phyloP scores from a whole-genome alignment of 1,140 invertebrate genomes.

The Dendrolimus kikuchii region DNA sequence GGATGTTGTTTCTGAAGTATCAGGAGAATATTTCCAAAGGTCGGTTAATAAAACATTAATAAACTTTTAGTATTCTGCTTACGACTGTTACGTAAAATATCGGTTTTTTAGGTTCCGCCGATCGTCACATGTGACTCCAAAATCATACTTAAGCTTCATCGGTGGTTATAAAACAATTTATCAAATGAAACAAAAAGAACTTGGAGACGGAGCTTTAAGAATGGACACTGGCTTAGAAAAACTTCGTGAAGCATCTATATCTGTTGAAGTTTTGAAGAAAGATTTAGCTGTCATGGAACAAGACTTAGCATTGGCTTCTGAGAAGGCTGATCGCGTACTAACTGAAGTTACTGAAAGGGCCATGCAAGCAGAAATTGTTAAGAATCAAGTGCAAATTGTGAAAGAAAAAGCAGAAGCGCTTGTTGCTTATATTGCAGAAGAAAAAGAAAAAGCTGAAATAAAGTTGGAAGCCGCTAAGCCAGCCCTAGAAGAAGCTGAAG shows the following conservation, averaged over 20 bases:
- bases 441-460: slow-evolving; percentile 92
- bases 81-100: no score
- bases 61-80: no score
- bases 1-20: slow-evolving; percentile 91
- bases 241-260: slow-evolving; percentile 93
- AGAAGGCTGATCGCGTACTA: slow-evolving; percentile 91
- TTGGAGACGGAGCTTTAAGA: slow-evolving; percentile 89
- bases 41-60: no score
- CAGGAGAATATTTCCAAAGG: slow-evolving; percentile 93
- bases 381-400: slow-evolving; percentile 95
- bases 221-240: slow-evolving; percentile 97
- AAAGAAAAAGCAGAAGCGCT: slow-evolving; percentile 95
- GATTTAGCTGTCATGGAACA: slow-evolving; percentile 95
- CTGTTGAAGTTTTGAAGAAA: slow-evolving; percentile 91
- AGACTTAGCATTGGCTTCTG: slow-evolving; percentile 89
- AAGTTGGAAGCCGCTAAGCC: slow-evolving; percentile 94
- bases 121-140: slow-evolving; percentile 96
- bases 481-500: slow-evolving; percentile 94
- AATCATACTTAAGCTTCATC: slow-evolving; percentile 97
- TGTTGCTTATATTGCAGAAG: slow-evolving; percentile 91
- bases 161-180: slow-evolving; percentile 96
- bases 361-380: slow-evolving; percentile 94
- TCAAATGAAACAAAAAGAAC: slow-evolving; percentile 87
- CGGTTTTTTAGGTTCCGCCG: slow-evolving; percentile 78
- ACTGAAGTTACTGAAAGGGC: slow-evolving; percentile 91